These are phyloP conservation scores for Megathymus violae DNA, from an alignment of 1,140 invertebrate genomes.

Conservation along the genomic window DNA sequence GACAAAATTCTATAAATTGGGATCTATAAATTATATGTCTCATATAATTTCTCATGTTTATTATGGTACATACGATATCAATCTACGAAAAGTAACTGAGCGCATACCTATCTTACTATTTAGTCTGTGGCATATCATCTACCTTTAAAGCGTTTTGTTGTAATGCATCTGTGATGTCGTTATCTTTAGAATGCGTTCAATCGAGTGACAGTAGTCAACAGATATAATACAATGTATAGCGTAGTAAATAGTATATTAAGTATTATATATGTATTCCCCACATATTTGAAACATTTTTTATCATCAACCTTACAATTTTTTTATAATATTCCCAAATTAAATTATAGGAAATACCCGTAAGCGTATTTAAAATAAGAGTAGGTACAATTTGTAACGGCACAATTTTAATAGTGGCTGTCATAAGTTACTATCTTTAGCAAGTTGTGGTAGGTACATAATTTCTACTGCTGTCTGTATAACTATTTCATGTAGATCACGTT, in stretches of 20 bases:
- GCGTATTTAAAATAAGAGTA: slow-evolving; percentile 37
- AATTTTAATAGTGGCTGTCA: slow-evolving; percentile 41
- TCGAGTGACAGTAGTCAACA: too few relatives aligned
- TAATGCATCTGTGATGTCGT: slow-evolving; percentile 62
- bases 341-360: neutral
- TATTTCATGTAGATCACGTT: slow-evolving; percentile 38
- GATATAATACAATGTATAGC: too few relatives aligned
- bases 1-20: too few relatives aligned
- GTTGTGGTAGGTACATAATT: too few relatives aligned
- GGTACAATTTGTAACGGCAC: slow-evolving; percentile 53
- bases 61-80: too few relatives aligned
- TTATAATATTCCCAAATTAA: slow-evolving; percentile 15
- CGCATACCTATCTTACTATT: neutral
- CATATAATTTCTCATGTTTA: too few relatives aligned
- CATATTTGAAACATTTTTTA: too few relatives aligned
- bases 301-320: neutral
- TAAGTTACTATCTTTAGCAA: slow-evolving; percentile 8
- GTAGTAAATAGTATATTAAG: too few relatives aligned
- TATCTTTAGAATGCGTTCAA: slow-evolving; percentile 37
- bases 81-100: neutral
- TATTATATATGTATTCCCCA: too few relatives aligned
- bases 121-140: neutral
- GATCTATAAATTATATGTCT: too few relatives aligned
- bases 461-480: slow-evolving; percentile 6
- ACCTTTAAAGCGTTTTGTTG: slow-evolving; percentile 29